Conservation (phyloP, 2,797 vertebrate genomes). For the Triplophysa yarkandensis region DNA sequence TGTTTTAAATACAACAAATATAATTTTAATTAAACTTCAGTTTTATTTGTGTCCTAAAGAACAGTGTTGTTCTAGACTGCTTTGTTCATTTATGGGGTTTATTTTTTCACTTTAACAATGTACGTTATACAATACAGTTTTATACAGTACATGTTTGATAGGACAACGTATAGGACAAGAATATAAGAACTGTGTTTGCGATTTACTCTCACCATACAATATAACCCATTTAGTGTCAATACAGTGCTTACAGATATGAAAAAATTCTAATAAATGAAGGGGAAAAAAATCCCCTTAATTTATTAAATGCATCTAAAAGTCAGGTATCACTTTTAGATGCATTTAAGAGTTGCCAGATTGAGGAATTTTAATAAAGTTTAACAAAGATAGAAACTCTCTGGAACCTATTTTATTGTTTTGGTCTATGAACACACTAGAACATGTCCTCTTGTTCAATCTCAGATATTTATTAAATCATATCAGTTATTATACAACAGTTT, state of each 20-base stretch:
- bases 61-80: background rate
- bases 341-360: background rate
- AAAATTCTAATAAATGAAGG: no score
- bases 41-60: background rate
- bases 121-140: no score
- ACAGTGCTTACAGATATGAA: background rate
- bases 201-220: background rate
- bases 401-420: conserved; percentile 9
- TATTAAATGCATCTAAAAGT: no score
- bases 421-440: conserved; percentile 3
- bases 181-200: background rate
- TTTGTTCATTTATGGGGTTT: no score
- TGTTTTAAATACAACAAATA: conserved; percentile 11
- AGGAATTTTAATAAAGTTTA: conserved; percentile 1
- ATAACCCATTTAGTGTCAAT: background rate
- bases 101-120: no score
- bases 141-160: no score
- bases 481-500: background rate
- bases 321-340: background rate
- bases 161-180: no score
- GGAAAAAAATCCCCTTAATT: no score
- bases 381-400: background rate
- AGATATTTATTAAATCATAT: background rate
- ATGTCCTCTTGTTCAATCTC: background rate
- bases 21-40: background rate